Evolutionary conservation across 23 tunicate species (phyloP).

Genomic region (Ascidia mentula): DNA sequence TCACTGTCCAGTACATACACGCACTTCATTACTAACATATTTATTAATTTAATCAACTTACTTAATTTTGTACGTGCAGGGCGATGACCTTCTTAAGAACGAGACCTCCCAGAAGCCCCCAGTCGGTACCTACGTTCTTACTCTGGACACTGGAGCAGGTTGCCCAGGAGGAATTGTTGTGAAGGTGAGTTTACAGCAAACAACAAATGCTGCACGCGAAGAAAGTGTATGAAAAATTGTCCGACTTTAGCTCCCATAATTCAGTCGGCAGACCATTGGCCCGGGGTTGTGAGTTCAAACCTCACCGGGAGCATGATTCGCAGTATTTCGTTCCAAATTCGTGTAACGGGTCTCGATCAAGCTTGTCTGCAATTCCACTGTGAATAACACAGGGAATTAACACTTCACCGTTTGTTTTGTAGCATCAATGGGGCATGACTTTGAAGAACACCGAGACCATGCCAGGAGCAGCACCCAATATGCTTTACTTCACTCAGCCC

Average conservation of each 20-base stretch:
- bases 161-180: slow-evolving; percentile 44
- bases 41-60: background rate
- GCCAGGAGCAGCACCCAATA: background rate
- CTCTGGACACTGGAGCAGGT: slow-evolving; percentile 32
- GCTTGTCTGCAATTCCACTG: too few species aligned
- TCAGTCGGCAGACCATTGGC: too few species aligned
- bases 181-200: slow-evolving; percentile 13
- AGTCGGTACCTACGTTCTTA: slow-evolving; percentile 23
- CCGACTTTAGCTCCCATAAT: too few species aligned
- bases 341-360: too few species aligned
- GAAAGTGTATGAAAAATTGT: too few species aligned
- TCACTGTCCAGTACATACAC: background rate
- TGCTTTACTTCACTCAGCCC: slow-evolving; percentile 35
- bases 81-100: background rate
- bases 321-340: too few species aligned
- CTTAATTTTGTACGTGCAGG: background rate
- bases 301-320: too few species aligned
- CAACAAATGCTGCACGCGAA: too few species aligned
- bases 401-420: slow-evolving; percentile 5
- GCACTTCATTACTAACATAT: background rate
- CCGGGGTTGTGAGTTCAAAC: too few species aligned
- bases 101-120: slow-evolving; percentile 40
- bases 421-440: slow-evolving; percentile 38
- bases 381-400: too few species aligned
- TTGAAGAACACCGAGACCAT: slow-evolving; percentile 13